A percentile compares a stretch with the other conserved stretches of the same genome.
These are phyloP conservation scores for Limonius californicus DNA, from an alignment of 1,140 invertebrate species.

Conservation along the genomic window DNA sequence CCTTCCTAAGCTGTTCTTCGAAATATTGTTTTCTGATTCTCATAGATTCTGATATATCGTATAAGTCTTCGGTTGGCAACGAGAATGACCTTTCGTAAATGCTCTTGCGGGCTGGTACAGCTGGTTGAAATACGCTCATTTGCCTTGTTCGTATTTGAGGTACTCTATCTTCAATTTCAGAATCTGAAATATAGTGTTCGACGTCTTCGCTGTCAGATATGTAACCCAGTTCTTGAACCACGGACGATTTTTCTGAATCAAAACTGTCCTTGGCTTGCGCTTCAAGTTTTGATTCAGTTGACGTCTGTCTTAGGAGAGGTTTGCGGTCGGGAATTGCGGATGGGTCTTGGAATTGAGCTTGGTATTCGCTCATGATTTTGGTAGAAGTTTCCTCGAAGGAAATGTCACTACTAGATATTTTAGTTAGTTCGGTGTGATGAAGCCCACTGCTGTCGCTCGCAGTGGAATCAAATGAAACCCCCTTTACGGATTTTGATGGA, in stretches of 20 bases:
- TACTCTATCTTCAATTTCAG: constrained; percentile 46
- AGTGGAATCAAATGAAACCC: constrained; percentile 24
- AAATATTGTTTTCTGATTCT: constrained; percentile 48
- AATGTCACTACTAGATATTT: constrained; percentile 26
- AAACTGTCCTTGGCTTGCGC: constrained; percentile 30
- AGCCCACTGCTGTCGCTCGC: constrained; percentile 16
- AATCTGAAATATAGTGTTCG: constrained; percentile 45
- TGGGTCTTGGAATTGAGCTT: constrained; percentile 39
- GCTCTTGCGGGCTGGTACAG: constrained; percentile 40
- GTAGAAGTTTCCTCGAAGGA: constrained; percentile 22
- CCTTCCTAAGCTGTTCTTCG: constrained; percentile 52
- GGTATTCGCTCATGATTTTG: constrained; percentile 38
- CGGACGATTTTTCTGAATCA: constrained; percentile 40
- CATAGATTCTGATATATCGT: constrained; percentile 43
- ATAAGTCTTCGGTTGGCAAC: constrained; percentile 48
- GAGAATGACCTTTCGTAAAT: constrained; percentile 51
- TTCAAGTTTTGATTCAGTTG: background rate
- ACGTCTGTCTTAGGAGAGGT: constrained; percentile 13
- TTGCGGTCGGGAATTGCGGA: constrained; percentile 24
- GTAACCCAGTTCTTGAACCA: constrained; percentile 39
- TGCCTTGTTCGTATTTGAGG: constrained; percentile 45
- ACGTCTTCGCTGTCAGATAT: constrained; percentile 46
- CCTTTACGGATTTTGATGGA: constrained; percentile 15
- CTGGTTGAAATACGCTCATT: constrained; percentile 45
- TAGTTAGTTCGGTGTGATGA: constrained; percentile 25